Base-by-base conservation (phyloP, 2,888 invertebrate species). In the Drosophila demipolita region DNA sequence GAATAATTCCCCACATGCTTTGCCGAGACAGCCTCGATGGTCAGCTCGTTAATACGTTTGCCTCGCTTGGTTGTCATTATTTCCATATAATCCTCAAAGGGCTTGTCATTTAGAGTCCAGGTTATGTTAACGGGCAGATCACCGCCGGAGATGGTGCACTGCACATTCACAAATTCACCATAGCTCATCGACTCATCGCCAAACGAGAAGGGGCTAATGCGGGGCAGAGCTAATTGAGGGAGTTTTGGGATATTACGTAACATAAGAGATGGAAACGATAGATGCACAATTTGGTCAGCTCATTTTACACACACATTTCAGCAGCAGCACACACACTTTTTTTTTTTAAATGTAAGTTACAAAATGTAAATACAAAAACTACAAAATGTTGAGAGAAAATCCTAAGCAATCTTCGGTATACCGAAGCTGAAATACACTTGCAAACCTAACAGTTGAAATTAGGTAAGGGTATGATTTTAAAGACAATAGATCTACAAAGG, bases 1-100 rank as follows among this genome's bases (percentile, higher is more conserved):
- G 96, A 95, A 93, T 96, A 97, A 92, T 96, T 96, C 73, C 96
- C 97, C 69, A 95, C 95, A 93, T 96, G 96, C 87, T 94, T 94
- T 79, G 95, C 95, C 85, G 94, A 94, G 66, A 96, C 95, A 9
- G 96, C 94, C 82, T 95, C 95, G 87, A 96, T 96, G 89, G 95
- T 95, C 87, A 96, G 93, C 59, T 94, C 93, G 76, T 94, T 94
- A 54, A 94, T 94, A 75, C 94, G 93, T 89, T 94, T 94, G 66
- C 94, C 94, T 75, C 92, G 89, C 74, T 90, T 93, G 1, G 91
- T 91, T 29, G 91, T 92, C 15, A 91, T 70, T 57, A 93, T 91
- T 82, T 93, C 93, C 20, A 93, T 93, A 71, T 92, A 92, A 57
- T 91, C 89, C 62, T 92, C 92, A 79, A 91, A 93, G 69, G 83